Evolutionary conservation across 2,888 invertebrate species (phyloP), one percentile per base, ranked within the genome.

Genomic region (Pristionchus exspectatus): DNA sequence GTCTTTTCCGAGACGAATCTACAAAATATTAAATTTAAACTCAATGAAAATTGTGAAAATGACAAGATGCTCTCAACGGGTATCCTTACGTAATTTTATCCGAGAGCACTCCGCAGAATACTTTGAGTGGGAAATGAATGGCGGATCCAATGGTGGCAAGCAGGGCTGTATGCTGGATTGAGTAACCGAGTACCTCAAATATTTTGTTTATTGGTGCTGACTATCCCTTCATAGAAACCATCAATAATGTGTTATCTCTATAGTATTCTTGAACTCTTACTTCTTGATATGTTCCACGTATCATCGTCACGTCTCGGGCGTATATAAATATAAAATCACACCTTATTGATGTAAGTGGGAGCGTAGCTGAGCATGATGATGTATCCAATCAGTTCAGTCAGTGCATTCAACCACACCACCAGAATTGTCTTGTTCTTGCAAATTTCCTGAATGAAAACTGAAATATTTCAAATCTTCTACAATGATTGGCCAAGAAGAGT

Each of bases 381-480:
- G 56, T 88, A 91, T 4, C 90, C 89, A n/a, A 91, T 85, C 18
- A 92, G 69, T 33, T 92, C 92, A 16, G 91, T 90, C 27, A 92
- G 33, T 1, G 92, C 90, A 56, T 92, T 92, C 81, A 92, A 86
- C 92, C 92, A 92, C 21, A 92, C 90, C 12, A 91, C 89, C 12
- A 90, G 63, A 30, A 92, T 89, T 16, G 90, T 85, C 27, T 92
- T 91, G 90, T 93, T 93, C 90, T 91, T 93, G 90, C 91, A 91
- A 72, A 94, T 94, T 54, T 91, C 92, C 93, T 93, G 89, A 44
- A 92, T 50, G 44, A 50, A 50, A 50, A 33, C 12, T 10, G 10
- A 72, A 83, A 24, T 33, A 54, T 16, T 33, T 44, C 24, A 59
- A 16, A 69, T 69, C 38, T 38, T 33, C 18, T 54, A 44, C 21